A percentile compares a stretch with the other conserved stretches of the same genome.
These are phyloP conservation scores for Melanotaenia parkinsoni DNA, from an alignment of 2,797 vertebrate species.

Conservation along the genomic window DNA sequence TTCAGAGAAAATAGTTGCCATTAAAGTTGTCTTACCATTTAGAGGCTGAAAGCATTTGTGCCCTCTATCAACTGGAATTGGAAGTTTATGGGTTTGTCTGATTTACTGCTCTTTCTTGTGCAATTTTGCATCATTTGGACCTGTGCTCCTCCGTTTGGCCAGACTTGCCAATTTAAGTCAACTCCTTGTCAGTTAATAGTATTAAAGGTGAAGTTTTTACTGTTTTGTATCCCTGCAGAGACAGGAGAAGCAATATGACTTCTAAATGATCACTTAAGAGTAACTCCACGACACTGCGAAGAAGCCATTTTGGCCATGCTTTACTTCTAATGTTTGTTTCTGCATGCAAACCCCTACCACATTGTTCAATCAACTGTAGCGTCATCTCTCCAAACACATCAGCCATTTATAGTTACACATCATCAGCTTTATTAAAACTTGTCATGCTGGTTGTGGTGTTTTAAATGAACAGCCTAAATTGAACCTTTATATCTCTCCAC, in stretches of 20 bases:
- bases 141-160: slow-evolving; percentile 14
- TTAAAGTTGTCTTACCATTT: slow-evolving; percentile 67
- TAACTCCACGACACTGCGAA: neutral
- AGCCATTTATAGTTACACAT: slow-evolving; percentile 33
- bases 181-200: slow-evolving; percentile 13
- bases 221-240: neutral
- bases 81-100: slow-evolving; percentile 39
- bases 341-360: slow-evolving; percentile 4
- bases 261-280: neutral
- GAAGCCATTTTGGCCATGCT: neutral
- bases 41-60: slow-evolving; percentile 58
- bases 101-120: slow-evolving; percentile 36
- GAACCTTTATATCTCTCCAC: neutral
- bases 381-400: slow-evolving; percentile 34
- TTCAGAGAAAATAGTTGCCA: slow-evolving; percentile 67
- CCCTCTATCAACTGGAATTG: slow-evolving; percentile 59
- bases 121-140: slow-evolving; percentile 45
- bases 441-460: slow-evolving; percentile 26
- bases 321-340: slow-evolving; percentile 8
- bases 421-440: slow-evolving; percentile 41
- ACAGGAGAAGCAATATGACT: neutral
- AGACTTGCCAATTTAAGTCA: slow-evolving; percentile 38
- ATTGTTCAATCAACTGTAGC: slow-evolving; percentile 24
- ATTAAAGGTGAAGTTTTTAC: slow-evolving; percentile 1
- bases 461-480: slow-evolving; percentile 9